Percentiles rank a stretch among this genome's conserved stretches.
These are phyloP conservation scores for Carollia perspicillata DNA, from an alignment of 2,113 vertebrate genomes.

Conservation along the genomic window DNA sequence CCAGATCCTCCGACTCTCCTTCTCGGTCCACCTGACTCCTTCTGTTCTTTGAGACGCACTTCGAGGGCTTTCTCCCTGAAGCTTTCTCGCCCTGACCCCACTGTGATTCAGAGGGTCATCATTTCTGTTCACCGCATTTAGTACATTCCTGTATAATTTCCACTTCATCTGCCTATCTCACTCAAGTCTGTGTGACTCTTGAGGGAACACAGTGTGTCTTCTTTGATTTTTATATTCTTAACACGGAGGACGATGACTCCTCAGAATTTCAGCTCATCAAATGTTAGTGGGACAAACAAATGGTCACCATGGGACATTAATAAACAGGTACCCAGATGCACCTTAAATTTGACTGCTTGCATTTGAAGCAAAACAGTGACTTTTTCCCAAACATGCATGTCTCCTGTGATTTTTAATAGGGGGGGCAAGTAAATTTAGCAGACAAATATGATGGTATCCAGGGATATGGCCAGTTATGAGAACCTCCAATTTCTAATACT, in stretches of 20 bases:
- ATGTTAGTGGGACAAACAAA: constrained; percentile 17
- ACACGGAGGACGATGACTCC: neutral
- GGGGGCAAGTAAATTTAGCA: neutral
- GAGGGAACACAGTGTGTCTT: neutral
- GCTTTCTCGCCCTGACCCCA: neutral
- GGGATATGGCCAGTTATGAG: neutral
- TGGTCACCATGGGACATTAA: neutral
- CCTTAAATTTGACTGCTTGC: neutral
- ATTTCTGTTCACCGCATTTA: neutral
- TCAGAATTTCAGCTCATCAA: neutral
- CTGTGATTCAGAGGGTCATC: neutral
- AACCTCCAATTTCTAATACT: neutral
- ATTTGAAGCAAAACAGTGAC: neutral
- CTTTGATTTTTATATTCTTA: neutral
- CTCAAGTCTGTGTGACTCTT: neutral
- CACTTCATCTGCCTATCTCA: neutral
- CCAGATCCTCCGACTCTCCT: neutral
- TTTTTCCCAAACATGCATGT: neutral
- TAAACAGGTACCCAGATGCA: neutral
- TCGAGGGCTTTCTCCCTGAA: neutral
- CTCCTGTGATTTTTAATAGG: constrained; percentile 28
- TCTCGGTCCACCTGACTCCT: neutral
- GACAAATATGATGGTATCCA: neutral
- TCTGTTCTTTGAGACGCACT: neutral
- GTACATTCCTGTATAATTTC: neutral